Evolutionary conservation across 2,888 invertebrate species (phyloP).

Genomic region (Volucella inanis): DNA sequence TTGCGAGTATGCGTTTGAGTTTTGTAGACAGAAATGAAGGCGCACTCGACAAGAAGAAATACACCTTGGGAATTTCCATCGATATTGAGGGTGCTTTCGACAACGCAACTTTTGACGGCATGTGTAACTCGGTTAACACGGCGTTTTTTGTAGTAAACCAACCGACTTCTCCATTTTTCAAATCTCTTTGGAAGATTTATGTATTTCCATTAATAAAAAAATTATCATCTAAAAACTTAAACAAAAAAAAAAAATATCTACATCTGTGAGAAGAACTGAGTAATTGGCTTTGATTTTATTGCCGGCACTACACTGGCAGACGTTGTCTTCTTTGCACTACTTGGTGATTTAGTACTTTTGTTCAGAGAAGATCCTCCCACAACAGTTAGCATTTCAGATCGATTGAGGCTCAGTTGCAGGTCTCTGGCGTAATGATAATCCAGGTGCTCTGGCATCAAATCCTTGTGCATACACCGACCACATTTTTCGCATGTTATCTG

Average conservation of each 20-base stretch:
- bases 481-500: slow-evolving; percentile 60
- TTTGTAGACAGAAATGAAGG: too few relatives aligned
- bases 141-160: too few relatives aligned
- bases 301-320: slow-evolving; percentile 12
- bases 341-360: slow-evolving; percentile 47
- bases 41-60: too few relatives aligned
- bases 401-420: slow-evolving; percentile 52
- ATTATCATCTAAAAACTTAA: neutral
- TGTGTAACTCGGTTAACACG: too few relatives aligned
- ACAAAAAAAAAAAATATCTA: slow-evolving; percentile 12
- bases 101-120: too few relatives aligned
- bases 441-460: slow-evolving; percentile 54
- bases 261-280: slow-evolving; percentile 60
- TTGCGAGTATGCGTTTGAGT: too few relatives aligned
- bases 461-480: slow-evolving; percentile 43
- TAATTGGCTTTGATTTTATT: slow-evolving; percentile 56
- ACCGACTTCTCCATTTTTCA: neutral
- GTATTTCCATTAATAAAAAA: neutral
- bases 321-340: slow-evolving; percentile 13
- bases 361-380: slow-evolving; percentile 9
- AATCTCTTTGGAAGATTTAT: neutral
- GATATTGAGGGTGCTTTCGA: too few relatives aligned
- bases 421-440: slow-evolving; percentile 67
- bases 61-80: too few relatives aligned
- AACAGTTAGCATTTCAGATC: slow-evolving; percentile 44